Conservation (phyloP, 2,113 vertebrate species). For the Theristicus caerulescens region DNA sequence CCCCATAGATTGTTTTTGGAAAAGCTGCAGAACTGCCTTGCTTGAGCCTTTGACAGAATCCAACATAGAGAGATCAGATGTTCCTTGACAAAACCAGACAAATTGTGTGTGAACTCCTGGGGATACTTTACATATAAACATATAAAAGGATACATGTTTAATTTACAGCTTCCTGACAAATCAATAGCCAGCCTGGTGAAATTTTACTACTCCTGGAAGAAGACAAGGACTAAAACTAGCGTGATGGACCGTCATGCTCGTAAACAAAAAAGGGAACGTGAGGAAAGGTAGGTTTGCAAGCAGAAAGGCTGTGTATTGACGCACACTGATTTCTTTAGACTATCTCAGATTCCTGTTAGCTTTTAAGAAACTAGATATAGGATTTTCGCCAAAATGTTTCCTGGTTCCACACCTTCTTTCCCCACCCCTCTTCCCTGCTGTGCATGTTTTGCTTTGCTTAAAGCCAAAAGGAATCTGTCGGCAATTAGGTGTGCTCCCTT, state of each 20-base stretch:
- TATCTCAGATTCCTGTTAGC: neutral
- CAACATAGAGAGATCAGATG: neutral
- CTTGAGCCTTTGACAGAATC: neutral
- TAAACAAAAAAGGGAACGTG: constrained; percentile 90
- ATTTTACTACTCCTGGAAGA: constrained; percentile 99
- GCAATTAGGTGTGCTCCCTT: neutral
- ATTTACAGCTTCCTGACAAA: constrained; percentile 91
- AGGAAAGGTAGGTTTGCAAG: constrained; percentile 82
- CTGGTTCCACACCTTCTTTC: constrained; percentile 5
- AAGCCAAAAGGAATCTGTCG: neutral
- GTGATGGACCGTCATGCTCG: constrained; percentile 96
- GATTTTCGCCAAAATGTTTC: constrained; percentile 30
- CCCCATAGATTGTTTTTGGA: neutral
- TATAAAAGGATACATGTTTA: constrained; percentile 58
- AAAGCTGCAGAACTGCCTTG: neutral
- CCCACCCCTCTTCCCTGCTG: neutral
- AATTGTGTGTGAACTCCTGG: neutral
- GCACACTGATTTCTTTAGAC: neutral
- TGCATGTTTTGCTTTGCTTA: neutral
- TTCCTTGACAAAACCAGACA: neutral
- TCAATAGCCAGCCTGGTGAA: constrained; percentile 95
- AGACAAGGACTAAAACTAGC: constrained; percentile 94
- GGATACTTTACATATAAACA: neutral
- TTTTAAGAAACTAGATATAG: neutral
- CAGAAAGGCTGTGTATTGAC: neutral